Evolutionary conservation across 92 coral and sea anemone genomes (phyloP).

Genomic region (Heteractis magnifica): DNA sequence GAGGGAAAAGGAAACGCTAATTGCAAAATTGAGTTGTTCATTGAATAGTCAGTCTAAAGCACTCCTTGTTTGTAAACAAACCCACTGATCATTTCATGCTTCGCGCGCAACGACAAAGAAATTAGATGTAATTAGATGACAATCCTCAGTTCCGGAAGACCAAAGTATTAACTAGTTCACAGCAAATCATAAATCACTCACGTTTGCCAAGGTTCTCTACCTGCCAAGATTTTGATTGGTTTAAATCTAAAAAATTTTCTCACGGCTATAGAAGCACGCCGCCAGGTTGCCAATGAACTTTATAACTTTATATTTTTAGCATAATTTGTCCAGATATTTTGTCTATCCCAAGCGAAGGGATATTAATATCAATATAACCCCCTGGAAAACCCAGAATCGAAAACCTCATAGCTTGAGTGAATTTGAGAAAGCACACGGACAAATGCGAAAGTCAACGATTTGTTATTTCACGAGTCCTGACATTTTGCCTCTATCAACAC

Average conservation of each 20-base stretch:
- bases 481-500: neutral
- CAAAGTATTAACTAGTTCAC: neutral
- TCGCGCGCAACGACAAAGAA: neutral
- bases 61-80: neutral
- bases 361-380: neutral
- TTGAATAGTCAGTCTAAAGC: neutral
- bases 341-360: constrained; percentile 4
- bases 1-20: neutral
- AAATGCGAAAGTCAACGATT: neutral
- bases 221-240: neutral
- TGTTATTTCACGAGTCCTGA: neutral
- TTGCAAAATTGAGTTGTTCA: neutral
- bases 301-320: neutral
- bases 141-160: neutral
- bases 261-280: neutral
- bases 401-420: neutral
- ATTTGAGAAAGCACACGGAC: neutral
- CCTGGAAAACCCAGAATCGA: neutral
- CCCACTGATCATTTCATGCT: neutral
- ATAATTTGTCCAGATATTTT: neutral
- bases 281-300: neutral
- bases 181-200: neutral
- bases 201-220: neutral
- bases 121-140: neutral
- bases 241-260: neutral